Evolutionary conservation across 1,140 invertebrate species (phyloP).

Genomic region (Diorhabda carinulata): DNA sequence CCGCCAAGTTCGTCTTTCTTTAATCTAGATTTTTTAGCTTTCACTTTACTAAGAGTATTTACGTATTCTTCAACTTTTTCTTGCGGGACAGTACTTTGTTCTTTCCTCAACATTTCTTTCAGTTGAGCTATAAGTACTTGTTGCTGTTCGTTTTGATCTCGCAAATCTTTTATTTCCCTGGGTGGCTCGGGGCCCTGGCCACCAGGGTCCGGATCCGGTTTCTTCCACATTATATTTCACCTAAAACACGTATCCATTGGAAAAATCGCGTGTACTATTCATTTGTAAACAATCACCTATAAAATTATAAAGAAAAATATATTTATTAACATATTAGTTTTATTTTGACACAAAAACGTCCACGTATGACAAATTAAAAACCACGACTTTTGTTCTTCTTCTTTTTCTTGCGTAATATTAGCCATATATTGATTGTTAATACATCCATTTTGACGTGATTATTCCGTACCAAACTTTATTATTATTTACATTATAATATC

Average conservation of each 20-base stretch:
- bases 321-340: constrained; percentile 1
- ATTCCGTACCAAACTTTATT: too few relatives aligned
- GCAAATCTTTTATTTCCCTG: constrained; percentile 37
- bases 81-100: constrained; percentile 41
- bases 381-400: not conserved
- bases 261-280: not conserved
- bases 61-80: constrained; percentile 47
- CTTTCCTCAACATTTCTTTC: constrained; percentile 47
- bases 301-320: not conserved
- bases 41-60: constrained; percentile 41
- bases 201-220: constrained; percentile 41
- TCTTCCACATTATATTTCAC: constrained; percentile 37
- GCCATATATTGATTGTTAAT: not conserved
- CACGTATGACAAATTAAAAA: constrained; percentile 19
- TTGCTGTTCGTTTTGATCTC: constrained; percentile 46
- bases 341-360: constrained; percentile 18
- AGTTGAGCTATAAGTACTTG: constrained; percentile 44
- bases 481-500: too few relatives aligned
- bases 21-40: constrained; percentile 38
- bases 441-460: too few relatives aligned
- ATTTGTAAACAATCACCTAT: not conserved
- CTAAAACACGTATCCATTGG: not conserved
- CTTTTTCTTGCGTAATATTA: not conserved
- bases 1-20: constrained; percentile 31
- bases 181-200: constrained; percentile 12